These are phyloP conservation scores for Erithacus rubecula DNA, from an alignment of 2,797 vertebrate genomes.

Conservation along the genomic window DNA sequence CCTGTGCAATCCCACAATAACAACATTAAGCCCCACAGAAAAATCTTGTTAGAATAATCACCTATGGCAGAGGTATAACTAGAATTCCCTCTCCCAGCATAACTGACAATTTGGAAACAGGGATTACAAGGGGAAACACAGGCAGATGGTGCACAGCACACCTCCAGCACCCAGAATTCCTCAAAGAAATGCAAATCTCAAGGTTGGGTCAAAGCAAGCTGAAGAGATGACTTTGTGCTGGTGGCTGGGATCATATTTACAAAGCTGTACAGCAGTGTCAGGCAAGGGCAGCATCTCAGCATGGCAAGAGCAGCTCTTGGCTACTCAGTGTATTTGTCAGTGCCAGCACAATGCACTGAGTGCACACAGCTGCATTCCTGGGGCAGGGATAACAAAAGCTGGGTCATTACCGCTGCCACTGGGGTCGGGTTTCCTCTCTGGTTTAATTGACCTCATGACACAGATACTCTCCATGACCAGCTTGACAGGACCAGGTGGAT, in stretches of 20 bases:
- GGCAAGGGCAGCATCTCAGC: neutral
- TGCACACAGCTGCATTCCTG: neutral
- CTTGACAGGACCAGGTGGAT: constrained; percentile 90
- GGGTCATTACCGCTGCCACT: constrained; percentile 82
- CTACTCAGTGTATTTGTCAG: neutral
- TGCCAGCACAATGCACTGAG: neutral
- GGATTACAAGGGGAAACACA: neutral
- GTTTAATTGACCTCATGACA: constrained; percentile 88
- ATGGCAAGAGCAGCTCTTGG: neutral
- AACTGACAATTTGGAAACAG: neutral
- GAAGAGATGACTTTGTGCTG: neutral
- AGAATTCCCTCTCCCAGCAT: neutral
- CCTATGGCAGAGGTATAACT: neutral
- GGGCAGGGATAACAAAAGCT: neutral
- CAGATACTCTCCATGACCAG: constrained; percentile 96
- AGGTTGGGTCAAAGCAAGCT: neutral
- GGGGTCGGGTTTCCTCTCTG: constrained; percentile 91
- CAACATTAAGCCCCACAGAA: neutral
- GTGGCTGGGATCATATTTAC: neutral
- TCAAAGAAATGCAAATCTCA: neutral
- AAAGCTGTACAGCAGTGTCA: neutral
- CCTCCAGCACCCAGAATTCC: neutral
- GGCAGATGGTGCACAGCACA: neutral
- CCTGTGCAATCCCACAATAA: neutral
- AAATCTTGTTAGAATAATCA: neutral